Base-by-base conservation (phyloP, 2,113 vertebrate genomes). In the Pantherophis guttatus region DNA sequence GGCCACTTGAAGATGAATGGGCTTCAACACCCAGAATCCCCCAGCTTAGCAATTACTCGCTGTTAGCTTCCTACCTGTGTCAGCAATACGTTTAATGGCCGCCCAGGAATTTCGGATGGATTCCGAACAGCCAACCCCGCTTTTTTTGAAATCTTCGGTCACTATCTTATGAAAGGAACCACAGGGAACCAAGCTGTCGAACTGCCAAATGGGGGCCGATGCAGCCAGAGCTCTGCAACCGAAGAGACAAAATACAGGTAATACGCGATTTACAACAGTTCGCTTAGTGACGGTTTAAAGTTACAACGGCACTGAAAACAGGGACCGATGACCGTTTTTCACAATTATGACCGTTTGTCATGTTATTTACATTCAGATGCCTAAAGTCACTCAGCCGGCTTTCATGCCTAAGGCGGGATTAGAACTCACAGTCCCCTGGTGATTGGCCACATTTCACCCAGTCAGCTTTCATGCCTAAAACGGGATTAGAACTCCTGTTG, bases 201-300 rank as follows among this genome's bases (percentile, higher is more conserved):
- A 99, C 95, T 99, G 98, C 99, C 98, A 99, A 96, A 99, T 99
- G 0, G 99, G 99, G 48, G 99, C 99, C 0, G 99, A 99, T 8
- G 99, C 97, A 87, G 99, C 99, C 94, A 99, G 97, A 95, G 99
- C 99, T 94, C 99, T 99, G 97, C 92, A 92, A 93, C 93, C 11
- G 17, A 15, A 90, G 19, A 33, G 50, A 33, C 23, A 89, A 33
- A 12, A 1, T 86, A 12, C 6, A 58, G 57, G 2, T 58, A 58
- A 58, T 58, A 6, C 57, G 3, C 2, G 13, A 54, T 54, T 58
- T 58, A 23, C 21, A 58, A 23, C 21, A 58, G 7, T 58, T 23
- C 0, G 2, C 57, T 58, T 23, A 58, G 21, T 23, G 55, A 57
- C 2, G 5, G 57, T 58, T 23, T 5, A 58, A 58, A 58, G 57